A percentile compares a stretch with the other conserved stretches of the same genome.
Conservation (phyloP, 2,888 invertebrate species). For the Julus scanicus region DNA sequence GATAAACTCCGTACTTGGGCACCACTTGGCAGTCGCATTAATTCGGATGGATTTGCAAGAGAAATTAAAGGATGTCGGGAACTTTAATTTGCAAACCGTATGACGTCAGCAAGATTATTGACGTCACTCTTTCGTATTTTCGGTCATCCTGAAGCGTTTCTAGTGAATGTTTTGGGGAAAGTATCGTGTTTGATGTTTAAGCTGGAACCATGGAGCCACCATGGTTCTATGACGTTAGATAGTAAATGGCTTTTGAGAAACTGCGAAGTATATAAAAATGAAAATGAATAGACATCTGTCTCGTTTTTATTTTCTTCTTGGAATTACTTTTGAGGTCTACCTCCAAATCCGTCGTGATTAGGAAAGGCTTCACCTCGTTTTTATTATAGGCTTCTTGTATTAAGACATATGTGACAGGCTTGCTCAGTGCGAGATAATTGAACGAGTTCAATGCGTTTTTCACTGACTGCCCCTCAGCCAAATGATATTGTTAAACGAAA, state of each 20-base stretch:
- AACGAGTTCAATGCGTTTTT: not conserved
- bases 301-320: not conserved
- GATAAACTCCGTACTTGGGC: not conserved
- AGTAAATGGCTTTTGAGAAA: not conserved
- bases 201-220: not conserved
- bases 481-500: not conserved
- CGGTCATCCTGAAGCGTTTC: no score
- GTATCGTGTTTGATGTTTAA: no score
- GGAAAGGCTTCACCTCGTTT: constrained; percentile 23
- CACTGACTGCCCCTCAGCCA: not conserved
- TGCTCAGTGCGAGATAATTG: not conserved
- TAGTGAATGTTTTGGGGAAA: no score
- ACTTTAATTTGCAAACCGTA: not conserved
- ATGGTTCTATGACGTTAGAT: not conserved
- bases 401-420: constrained; percentile 20
- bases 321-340: constrained; percentile 22
- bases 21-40: not conserved
- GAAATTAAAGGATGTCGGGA: not conserved
- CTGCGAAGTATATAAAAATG: constrained; percentile 1
- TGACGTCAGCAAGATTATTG: no score
- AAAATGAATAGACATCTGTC: not conserved
- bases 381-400: not conserved
- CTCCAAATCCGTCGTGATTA: constrained; percentile 26
- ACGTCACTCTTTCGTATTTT: no score
- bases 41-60: not conserved